Conservation (phyloP, 2,797 vertebrate genomes). For the Epinephelus awoara region DNA sequence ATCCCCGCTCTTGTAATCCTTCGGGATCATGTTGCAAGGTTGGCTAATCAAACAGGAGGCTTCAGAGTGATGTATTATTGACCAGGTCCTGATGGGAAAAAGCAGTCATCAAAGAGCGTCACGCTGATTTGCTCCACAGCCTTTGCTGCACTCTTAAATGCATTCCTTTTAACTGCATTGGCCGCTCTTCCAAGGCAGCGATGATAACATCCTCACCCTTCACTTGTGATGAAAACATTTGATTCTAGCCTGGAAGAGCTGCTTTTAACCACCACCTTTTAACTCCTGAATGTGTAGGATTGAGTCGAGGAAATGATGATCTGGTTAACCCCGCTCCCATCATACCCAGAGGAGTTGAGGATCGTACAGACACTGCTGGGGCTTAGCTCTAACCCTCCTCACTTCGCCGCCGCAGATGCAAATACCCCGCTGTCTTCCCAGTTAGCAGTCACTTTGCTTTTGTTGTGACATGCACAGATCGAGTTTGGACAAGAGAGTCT, state of each 20-base stretch:
- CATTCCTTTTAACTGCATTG: slow-evolving; percentile 59
- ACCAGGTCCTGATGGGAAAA: slow-evolving; percentile 62
- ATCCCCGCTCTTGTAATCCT: slow-evolving; percentile 48
- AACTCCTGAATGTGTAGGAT: slow-evolving; percentile 21
- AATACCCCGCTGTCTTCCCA: slow-evolving; percentile 29
- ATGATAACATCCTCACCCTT: slow-evolving; percentile 46
- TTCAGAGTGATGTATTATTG: slow-evolving; percentile 74
- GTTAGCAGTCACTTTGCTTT: slow-evolving; percentile 53
- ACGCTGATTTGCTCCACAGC: slow-evolving; percentile 55
- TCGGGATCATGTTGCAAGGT: slow-evolving; percentile 57
- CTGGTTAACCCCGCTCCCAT: slow-evolving; percentile 9
- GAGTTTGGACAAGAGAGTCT: slow-evolving; percentile 61
- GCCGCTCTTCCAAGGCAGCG: slow-evolving; percentile 25
- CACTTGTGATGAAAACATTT: slow-evolving; percentile 30
- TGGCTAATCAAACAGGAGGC: slow-evolving; percentile 64
- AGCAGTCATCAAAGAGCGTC: slow-evolving; percentile 62
- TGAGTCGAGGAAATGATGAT: slow-evolving; percentile 12
- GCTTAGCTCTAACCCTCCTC: slow-evolving; percentile 43
- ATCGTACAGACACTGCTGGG: background rate
- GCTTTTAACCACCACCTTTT: slow-evolving; percentile 18
- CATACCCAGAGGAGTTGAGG: slow-evolving; percentile 26
- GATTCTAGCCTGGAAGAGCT: slow-evolving; percentile 25
- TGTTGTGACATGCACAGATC: slow-evolving; percentile 71
- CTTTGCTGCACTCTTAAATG: slow-evolving; percentile 47
- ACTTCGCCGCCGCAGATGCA: slow-evolving; percentile 39